phyloP scores from a whole-genome alignment of 2,888 invertebrate species.

The Drosophila testacea region DNA sequence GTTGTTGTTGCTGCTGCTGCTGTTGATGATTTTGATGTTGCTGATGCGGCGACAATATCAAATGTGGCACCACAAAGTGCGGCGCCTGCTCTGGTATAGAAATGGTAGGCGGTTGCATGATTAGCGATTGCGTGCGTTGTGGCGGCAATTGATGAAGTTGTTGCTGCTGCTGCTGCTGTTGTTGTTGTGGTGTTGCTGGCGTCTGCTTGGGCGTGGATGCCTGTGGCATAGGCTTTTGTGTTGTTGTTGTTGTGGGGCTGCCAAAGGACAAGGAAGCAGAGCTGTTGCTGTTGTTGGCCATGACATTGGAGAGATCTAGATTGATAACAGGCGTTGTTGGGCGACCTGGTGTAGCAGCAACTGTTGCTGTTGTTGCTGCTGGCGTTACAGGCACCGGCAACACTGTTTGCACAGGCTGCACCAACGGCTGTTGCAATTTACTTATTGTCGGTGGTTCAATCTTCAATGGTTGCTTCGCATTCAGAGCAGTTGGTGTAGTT shows the following conservation, averaged over 20 bases:
- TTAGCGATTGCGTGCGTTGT: slow-evolving; percentile 83
- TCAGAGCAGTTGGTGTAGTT: not conserved
- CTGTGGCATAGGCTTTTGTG: slow-evolving; percentile 57
- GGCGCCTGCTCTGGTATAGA: slow-evolving; percentile 87
- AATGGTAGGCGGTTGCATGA: slow-evolving; percentile 88
- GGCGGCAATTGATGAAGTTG: slow-evolving; percentile 72
- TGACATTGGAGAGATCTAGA: slow-evolving; percentile 69
- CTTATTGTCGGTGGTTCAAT: slow-evolving; percentile 82
- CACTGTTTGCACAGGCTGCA: slow-evolving; percentile 82
- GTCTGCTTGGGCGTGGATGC: slow-evolving; percentile 74
- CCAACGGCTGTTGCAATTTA: slow-evolving; percentile 79
- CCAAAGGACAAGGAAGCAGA: slow-evolving; percentile 64
- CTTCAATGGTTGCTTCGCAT: slow-evolving; percentile 74
- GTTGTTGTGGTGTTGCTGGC: slow-evolving; percentile 21
- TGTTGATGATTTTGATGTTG: too few species aligned
- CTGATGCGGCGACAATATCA: slow-evolving; percentile 78
- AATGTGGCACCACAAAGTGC: slow-evolving; percentile 82
- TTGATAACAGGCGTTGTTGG: slow-evolving; percentile 65
- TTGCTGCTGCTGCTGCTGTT: slow-evolving; percentile 54
- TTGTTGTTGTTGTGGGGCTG: slow-evolving; percentile 71
- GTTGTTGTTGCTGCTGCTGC: slow-evolving; percentile 46
- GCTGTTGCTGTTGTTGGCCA: slow-evolving; percentile 48
- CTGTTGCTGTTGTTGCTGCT: slow-evolving; percentile 10
- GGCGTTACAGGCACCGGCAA: slow-evolving; percentile 65
- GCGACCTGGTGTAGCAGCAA: slow-evolving; percentile 15